These are phyloP conservation scores for Seriola quinqueradiata DNA, from an alignment of 2,113 vertebrate genomes.

Conservation along the genomic window DNA sequence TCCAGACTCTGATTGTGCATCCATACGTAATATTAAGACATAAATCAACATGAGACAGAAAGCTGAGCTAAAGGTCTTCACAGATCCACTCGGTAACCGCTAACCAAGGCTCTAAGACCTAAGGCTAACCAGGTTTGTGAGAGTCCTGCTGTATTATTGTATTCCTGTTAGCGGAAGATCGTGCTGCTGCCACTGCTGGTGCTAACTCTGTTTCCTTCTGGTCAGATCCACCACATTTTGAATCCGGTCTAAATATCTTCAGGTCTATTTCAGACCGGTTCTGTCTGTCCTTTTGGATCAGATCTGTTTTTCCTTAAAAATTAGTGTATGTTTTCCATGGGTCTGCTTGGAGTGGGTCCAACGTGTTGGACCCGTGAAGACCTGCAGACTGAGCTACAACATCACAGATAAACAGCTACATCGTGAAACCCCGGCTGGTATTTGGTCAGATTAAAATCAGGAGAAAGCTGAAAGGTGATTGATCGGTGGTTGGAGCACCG, in stretches of 20 bases:
- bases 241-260: neutral
- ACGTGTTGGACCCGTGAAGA: conserved; percentile 1
- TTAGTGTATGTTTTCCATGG: neutral
- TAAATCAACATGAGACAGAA: conserved; percentile 13
- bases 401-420: conserved; percentile 32
- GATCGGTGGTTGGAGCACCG: conserved; percentile 23
- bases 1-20: conserved; percentile 37
- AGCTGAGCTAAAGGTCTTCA: conserved; percentile 22
- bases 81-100: neutral
- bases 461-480: conserved; percentile 34
- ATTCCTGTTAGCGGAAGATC: neutral
- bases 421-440: conserved; percentile 20
- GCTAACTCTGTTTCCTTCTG: neutral
- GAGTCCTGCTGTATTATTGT: no score
- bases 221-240: neutral
- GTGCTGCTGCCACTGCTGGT: neutral
- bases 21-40: neutral
- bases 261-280: neutral
- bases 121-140: neutral
- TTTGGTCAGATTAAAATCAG: conserved; percentile 35
- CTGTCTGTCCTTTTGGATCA: neutral
- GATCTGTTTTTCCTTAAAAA: neutral
- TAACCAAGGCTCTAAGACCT: neutral
- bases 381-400: neutral
- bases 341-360: neutral